Base-by-base conservation (phyloP, 2,113 vertebrate genomes). In the Neodon shergylaensis region DNA sequence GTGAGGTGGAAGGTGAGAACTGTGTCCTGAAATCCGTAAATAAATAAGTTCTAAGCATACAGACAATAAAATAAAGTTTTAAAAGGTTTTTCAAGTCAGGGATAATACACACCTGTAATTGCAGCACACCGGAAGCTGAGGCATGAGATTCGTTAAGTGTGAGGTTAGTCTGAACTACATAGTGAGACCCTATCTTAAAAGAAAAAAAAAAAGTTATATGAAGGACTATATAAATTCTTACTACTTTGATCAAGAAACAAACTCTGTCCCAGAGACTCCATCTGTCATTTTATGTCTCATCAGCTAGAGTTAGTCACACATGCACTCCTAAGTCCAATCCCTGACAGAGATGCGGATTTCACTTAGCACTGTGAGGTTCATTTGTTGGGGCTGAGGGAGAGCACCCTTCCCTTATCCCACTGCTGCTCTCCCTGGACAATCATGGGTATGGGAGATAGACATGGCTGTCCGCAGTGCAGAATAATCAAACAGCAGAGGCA, bases 161-260 rank as follows among this genome's bases (percentile, higher is more conserved):
- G 68, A 54, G 36, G 33, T n/a, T 14, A n/a, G 14, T 54, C 49
- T 73, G 70, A 26, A 14, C n/a, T 21, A 58, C n/a, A 58, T 11
- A 16, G 31, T 24, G 19, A 49, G 65, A n/a, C 44, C 6, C 44
- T 70, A 10, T 70, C 42, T 22, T 7, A 9, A 63, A 83, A 83
- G 68, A 33, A 78, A 47, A 47, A 47, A 47, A 52, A 54, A 58
- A 39, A 13, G 44, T 49, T 78, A 47, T 49, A 19, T 2, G 31
- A 58, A 82, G 42, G 73, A 68, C 36, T 61, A 76, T n/a, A 90
- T 31, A 6, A 47, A 47, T 6, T 5, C 70, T 70, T 7, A 36
- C 7, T 79, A 78, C 68, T 87, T 95, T 93, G 42, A 31, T 21
- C n/a, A 91, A 70, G 78, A n/a, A 70, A 11, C n/a, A 87, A 94